Base-by-base conservation (phyloP, 2,113 vertebrate genomes). In the Cromileptes altivelis region DNA sequence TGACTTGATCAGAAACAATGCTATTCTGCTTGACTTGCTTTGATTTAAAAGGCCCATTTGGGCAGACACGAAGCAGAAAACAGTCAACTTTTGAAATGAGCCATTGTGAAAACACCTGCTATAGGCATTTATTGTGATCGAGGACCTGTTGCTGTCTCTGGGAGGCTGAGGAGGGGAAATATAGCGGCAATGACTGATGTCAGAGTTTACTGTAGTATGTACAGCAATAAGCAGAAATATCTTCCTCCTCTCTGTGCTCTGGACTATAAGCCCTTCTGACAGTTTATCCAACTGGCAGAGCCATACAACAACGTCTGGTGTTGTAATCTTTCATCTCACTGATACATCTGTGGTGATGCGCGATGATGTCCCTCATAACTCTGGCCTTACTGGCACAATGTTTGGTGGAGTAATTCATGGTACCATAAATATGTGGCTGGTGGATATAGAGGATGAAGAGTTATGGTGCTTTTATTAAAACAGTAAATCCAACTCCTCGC, bases 381-480 rank as follows among this genome's bases (percentile, higher is more conserved):
- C 91, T 80, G 79, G 47, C 75, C 50, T 68, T 49, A 73, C 85
- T 83, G 87, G 57, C 78, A 85, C 86, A 88, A 91, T 88, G 80
- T 93, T 93, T 92, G 85, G 87, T 87, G 69, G 90, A 90, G 92
- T 94, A 91, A 94, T 92, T 93, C 86, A 93, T 78, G 63, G 30
- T 83, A 64, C 83, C 77, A 90, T 95, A 94, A 96, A 94, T 91
- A 90, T 76, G 81, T 82, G 80, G 55, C 78, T 81, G 71, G 45
- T 77, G 75, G 82, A 71, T 78, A 74, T 27, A 75, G 78, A 82
- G 55, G 67, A 78, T 70, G 50, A 86, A 81, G 86, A 91, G 87
- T 92, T 91, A 93, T 82, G 53, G 80, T 86, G 57, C 56, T 92
- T 93, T 93, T 94, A 94, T 95, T 88, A 92, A 92, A 94, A 90